Base-by-base conservation (phyloP, 35 echinoderm and acorn worm genomes). In the Ophioderma brevispina region DNA sequence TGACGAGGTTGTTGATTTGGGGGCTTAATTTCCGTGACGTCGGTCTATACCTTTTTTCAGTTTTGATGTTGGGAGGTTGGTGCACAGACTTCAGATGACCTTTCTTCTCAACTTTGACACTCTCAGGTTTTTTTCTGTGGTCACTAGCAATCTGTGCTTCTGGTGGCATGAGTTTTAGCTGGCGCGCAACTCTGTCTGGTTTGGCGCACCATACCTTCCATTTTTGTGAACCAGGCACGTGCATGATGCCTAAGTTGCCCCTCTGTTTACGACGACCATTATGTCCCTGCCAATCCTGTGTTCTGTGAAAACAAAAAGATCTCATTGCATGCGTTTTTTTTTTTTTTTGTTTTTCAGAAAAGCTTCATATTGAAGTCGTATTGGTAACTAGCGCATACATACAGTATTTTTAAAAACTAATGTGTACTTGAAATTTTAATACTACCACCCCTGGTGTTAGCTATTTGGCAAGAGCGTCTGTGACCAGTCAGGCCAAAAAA, bases 251-350 rank as follows among this genome's bases (percentile, higher is more conserved):
- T 40, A 94, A 84, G 0, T 90, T 76, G 15, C 88, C 92, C 23
- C 79, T 88, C 35, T 78, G 50, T 37, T 90, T 94, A 21, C 82
- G 78, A 25, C 86, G 76, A 28, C 63, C 86, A 79, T 94, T 33
- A 94, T 88, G 4, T 50, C 88, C 81, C 87, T 94, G 1, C 92
- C 92, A 28, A 94, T 90, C 92, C 92, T 25, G 92, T 94, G 28
- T 82, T 78, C 92, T 94, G 76, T 34, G 33, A 76, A 30, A 89
- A 81, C 18, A 15, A 41, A 36, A 21, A 38, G 40, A 85, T 32
- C 32, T 76, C 21, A 10, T 17, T n/a, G 0, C 21, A 77, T 0
- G 78, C 35, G 14, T 78, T 32, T n/a, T n/a, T n/a, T n/a, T n/a
- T n/a, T n/a, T n/a, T n/a, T n/a, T n/a, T n/a, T n/a, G n/a, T n/a